Base-by-base conservation (phyloP, 2,888 invertebrate genomes). In the Phengaris arion region DNA sequence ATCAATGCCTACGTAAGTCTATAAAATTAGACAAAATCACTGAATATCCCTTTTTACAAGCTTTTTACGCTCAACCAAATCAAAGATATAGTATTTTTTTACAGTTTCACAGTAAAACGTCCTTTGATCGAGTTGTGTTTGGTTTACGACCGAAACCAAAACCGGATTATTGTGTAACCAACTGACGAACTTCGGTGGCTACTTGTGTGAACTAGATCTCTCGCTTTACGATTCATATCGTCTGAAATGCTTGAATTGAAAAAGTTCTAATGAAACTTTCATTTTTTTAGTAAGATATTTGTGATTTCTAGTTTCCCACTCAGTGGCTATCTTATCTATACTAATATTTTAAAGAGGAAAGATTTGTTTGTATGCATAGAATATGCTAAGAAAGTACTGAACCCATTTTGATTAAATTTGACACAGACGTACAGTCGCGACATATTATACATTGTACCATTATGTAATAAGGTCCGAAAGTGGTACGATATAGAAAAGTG, bases 141-240 rank as follows among this genome's bases (percentile, higher is more conserved):
- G 64, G 64, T 64, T 64, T 64, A 64, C 64, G 64, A 64, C 12
- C 13, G 64, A 35, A 64, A 64, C 59, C 22, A 22, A 64, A 22
- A 64, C 12, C 64, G 35, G 13, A 45, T 10, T 64, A 45, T 64
- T 64, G 64, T 64, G 64, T 64, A 64, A 64, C 64, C 45, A 59
- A 22, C 59, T 10, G 59, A 59, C 59, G 22, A 59, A 59, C 15
- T 64, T 64, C 35, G 12, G 52, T 12, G 10, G 35, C 64, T 64
- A 77, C 79, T 77, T 80, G 82, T 80, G 81, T 84, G 82, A 64
- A 82, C 81, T 80, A 82, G 81, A 83, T 79, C 72, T 68, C 46
- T 6, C 15, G 77, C 72, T 86, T 86, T 84, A 86, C 83, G 86
- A 85, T 77, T 68, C 79, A 46, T 77, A 77, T 83, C 83, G 81